Evolutionary conservation across 2,888 invertebrate species (phyloP).

Genomic region (Dysmachus trigonus): DNA sequence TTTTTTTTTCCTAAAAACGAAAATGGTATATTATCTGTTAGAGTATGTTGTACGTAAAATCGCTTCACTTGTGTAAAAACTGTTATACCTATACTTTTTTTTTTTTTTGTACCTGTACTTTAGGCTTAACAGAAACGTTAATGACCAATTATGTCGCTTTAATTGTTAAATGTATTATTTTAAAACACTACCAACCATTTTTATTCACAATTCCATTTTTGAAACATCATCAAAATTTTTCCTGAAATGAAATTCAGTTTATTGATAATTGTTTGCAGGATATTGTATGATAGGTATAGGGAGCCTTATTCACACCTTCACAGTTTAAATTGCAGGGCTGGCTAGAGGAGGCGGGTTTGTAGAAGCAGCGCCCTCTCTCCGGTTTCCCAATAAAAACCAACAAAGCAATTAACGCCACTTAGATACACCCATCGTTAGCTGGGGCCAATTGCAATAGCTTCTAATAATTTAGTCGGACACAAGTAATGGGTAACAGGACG

Average conservation of each 20-base stretch:
- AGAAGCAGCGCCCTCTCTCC: background rate
- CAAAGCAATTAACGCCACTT: background rate
- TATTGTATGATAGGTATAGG: background rate
- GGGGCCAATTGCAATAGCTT: background rate
- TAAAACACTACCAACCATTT: background rate
- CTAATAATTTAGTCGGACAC: background rate
- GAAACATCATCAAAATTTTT: background rate
- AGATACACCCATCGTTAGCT: background rate
- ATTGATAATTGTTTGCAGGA: background rate
- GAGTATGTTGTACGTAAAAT: no score
- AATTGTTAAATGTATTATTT: background rate
- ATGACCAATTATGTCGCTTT: no score
- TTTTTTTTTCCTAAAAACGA: no score
- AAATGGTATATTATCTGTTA: no score
- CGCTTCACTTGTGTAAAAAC: no score
- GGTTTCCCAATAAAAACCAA: background rate
- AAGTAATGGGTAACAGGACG: background rate
- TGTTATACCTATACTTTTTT: no score
- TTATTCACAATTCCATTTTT: background rate
- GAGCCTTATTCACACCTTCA: background rate
- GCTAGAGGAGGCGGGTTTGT: background rate
- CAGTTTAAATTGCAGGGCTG: background rate
- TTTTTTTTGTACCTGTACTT: no score
- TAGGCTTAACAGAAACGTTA: no score
- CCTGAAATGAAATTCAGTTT: background rate